Evolutionary conservation across 2,113 vertebrate species (phyloP).

Genomic region (Columba janthina): DNA sequence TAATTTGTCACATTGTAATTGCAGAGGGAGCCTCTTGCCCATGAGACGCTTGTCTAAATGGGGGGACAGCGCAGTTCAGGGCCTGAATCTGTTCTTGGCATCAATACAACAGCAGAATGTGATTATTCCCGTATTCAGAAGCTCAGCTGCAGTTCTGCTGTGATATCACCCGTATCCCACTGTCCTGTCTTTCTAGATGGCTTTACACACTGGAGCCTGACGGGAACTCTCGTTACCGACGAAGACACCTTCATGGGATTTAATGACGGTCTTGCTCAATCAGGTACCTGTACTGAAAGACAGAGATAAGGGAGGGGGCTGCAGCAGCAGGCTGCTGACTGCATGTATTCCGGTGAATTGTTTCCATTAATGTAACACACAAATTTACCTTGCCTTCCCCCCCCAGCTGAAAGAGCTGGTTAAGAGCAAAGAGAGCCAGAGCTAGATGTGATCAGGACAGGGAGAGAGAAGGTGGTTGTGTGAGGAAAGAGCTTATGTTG

Average conservation of each 20-base stretch:
- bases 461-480: not conserved
- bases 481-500: not conserved
- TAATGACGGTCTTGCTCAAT: slow-evolving; percentile 87
- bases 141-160: not conserved
- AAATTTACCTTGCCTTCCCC: too few relatives aligned
- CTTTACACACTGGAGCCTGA: slow-evolving; percentile 92
- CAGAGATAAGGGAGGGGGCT: not conserved
- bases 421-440: not conserved
- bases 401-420: not conserved
- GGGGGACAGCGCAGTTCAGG: not conserved
- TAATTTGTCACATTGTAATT: accelerated
- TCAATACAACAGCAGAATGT: not conserved
- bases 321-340: not conserved
- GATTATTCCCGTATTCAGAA: accelerated
- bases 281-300: slow-evolving; percentile 74
- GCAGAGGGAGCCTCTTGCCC: not conserved
- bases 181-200: slow-evolving; percentile 77
- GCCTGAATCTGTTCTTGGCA: not conserved
- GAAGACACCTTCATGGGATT: slow-evolving; percentile 92
- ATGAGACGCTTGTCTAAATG: not conserved
- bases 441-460: not conserved
- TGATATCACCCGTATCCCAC: not conserved
- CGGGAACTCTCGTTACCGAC: slow-evolving; percentile 81
- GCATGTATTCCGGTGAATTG: accelerated
- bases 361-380: not conserved